Percentiles rank a stretch among this genome's conserved stretches.
phyloP scores from a whole-genome alignment of 2,797 vertebrate genomes.

The Erithacus rubecula region DNA sequence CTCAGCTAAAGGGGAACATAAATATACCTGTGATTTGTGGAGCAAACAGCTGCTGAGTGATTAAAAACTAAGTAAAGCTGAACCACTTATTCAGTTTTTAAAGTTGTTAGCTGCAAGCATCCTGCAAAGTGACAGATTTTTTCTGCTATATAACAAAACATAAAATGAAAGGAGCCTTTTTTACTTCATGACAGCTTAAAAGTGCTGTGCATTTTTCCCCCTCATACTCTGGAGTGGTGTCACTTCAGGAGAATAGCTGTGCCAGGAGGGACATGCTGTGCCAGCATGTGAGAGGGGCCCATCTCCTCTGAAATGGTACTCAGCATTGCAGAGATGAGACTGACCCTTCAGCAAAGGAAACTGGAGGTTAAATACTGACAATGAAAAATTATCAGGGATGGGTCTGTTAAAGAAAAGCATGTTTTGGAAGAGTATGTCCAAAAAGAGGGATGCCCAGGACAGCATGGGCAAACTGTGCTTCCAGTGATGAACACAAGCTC shows the following conservation, averaged over 20 bases:
- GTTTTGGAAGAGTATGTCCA: neutral
- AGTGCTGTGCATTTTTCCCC: conserved; percentile 6
- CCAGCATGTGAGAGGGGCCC: accelerated
- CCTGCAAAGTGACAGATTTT: conserved; percentile 53
- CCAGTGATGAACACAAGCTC: neutral
- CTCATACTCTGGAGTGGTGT: neutral
- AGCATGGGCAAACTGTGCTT: neutral
- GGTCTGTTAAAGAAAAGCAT: neutral
- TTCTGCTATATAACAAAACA: conserved; percentile 44
- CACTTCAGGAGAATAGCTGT: conserved; percentile 6
- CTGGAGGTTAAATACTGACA: neutral
- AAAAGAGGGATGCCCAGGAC: neutral
- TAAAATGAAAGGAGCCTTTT: conserved; percentile 56
- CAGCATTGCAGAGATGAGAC: neutral
- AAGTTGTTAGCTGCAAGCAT: conserved; percentile 58
- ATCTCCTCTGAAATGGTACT: accelerated
- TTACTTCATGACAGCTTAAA: conserved; percentile 21
- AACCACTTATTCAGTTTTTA: conserved; percentile 58
- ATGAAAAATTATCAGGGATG: neutral
- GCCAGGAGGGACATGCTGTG: conserved; percentile 1
- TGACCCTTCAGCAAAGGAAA: neutral
- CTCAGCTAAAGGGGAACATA: neutral
- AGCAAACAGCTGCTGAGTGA: conserved; percentile 62
- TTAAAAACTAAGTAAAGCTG: conserved; percentile 61
- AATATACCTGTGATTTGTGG: conserved; percentile 7